phyloP scores from a whole-genome alignment of 2,888 invertebrate genomes.

The Apomyelois bistriatella region DNA sequence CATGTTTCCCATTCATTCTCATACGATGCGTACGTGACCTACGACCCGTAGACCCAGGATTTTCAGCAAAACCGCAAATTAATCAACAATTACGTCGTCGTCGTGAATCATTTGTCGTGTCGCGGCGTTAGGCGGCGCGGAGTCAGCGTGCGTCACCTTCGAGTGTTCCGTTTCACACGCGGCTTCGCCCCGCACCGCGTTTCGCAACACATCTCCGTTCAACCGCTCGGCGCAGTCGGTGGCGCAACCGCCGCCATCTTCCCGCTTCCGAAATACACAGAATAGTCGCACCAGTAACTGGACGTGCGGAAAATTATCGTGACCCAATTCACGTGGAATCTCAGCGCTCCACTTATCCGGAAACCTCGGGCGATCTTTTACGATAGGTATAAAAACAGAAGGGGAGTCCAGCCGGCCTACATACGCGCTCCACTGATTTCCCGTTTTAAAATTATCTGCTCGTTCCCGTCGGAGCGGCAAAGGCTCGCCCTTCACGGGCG shows the following conservation, averaged over 20 bases:
- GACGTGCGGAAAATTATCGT: conserved; percentile 44
- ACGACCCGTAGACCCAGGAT: conserved; percentile 33
- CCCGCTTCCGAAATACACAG: conserved; percentile 59
- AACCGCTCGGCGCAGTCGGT: conserved; percentile 24
- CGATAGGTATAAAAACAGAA: conserved; percentile 59
- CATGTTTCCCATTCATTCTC: conserved; percentile 24
- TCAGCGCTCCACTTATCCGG: conserved; percentile 69
- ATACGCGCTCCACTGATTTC: conserved; percentile 72
- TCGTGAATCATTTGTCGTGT: conserved; percentile 40
- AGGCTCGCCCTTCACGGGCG: conserved; percentile 69
- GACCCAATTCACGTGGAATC: conserved; percentile 61
- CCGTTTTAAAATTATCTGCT: conserved; percentile 72
- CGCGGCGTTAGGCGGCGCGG: conserved; percentile 12
- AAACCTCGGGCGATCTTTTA: conserved; percentile 59
- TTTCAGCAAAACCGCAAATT: conserved; percentile 41
- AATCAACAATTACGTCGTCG: conserved; percentile 35
- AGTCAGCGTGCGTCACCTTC: conserved; percentile 54
- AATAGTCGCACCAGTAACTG: conserved; percentile 35
- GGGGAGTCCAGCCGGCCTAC: conserved; percentile 67
- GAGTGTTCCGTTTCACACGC: conserved; percentile 49
- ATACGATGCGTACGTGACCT: conserved; percentile 59
- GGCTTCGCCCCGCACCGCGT: conserved; percentile 31
- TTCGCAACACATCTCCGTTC: conserved; percentile 49
- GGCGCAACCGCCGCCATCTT: conserved; percentile 43
- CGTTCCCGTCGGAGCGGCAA: conserved; percentile 65